Base-by-base conservation (phyloP, 2,113 vertebrate genomes). In the Lepisosteus oculatus region DNA sequence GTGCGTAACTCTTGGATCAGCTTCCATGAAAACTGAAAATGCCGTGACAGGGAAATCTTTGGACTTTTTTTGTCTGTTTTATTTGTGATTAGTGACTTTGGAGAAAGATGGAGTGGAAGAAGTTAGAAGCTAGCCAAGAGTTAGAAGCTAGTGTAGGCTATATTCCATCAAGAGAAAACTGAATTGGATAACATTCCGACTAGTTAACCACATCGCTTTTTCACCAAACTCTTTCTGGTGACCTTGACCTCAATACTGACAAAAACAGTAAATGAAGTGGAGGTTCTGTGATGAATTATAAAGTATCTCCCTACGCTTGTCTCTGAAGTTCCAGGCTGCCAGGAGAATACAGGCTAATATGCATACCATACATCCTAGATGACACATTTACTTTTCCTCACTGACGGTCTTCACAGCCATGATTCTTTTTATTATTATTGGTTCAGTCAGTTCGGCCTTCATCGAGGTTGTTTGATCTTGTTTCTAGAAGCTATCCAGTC, bases 191-290 rank as follows among this genome's bases (percentile, higher is more conserved):
- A 29, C 29, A 29, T 29, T 29, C 29, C 29, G 2, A 29, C 29
- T 29, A 29, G 29, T 29, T 29, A 29, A 29, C 29, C 29, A 29
- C 29, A 29, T 29, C 29, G 29, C 29, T 29, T 29, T 29, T 29
- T 29, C 29, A 29, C 29, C 29, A 29, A 29, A 29, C 29, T 68
- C 14, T 68, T 29, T 55, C 55, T 29, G 15, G 45, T 68, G 8
- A 41, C 66, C 66, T 68, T 68, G 66, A 68, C 57, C 57, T n/a
- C 11, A 13, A 59, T 59, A 2, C n/a, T 59, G 57, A 11, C 47
- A 55, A 17, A 9, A 42, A 54, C n/a, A 55, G 14, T 55, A 15
- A 17, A 68, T 68, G 45, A 15, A 8, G 11, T 11, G 47, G 17
- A 12, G 17, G 17, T 17, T 51, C 51, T 42, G 29, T 68, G 47